Percentiles rank a stretch among this genome's conserved stretches.
These are phyloP conservation scores for Spialia ferax DNA, from an alignment of 2,888 invertebrate species.

Conservation along the genomic window DNA sequence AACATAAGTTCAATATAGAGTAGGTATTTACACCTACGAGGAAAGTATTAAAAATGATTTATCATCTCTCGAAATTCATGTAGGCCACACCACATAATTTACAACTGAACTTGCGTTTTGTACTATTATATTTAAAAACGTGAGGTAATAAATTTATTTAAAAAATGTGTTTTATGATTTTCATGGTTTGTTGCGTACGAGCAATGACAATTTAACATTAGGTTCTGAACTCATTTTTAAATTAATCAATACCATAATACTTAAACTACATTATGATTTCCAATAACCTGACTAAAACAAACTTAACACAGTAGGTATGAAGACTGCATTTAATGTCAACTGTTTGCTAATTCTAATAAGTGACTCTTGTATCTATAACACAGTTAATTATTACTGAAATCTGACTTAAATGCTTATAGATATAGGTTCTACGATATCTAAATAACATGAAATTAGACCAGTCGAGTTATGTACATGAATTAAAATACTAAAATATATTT, in stretches of 20 bases:
- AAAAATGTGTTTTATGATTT: background rate
- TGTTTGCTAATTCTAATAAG: background rate
- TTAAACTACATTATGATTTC: background rate
- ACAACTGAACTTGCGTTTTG: background rate
- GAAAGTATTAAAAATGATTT: too few species aligned
- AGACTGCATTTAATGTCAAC: background rate
- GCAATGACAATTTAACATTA: background rate
- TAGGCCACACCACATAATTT: background rate
- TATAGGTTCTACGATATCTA: constrained; percentile 44
- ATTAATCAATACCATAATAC: background rate
- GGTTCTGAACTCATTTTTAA: background rate
- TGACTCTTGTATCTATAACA: background rate
- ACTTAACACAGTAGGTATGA: background rate
- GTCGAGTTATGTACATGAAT: constrained; percentile 54
- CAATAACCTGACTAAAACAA: background rate
- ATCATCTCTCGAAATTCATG: too few species aligned
- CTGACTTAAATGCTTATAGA: constrained; percentile 9
- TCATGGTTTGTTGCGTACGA: background rate
- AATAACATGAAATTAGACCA: constrained; percentile 44
- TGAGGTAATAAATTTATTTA: background rate
- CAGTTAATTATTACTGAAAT: constrained; percentile 10
- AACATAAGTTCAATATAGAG: too few species aligned
- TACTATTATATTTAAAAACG: background rate
- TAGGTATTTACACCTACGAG: too few species aligned
- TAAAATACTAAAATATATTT: constrained; percentile 46